These are phyloP conservation scores for Grus americana DNA, from an alignment of 2,113 vertebrate genomes.

Conservation along the genomic window DNA sequence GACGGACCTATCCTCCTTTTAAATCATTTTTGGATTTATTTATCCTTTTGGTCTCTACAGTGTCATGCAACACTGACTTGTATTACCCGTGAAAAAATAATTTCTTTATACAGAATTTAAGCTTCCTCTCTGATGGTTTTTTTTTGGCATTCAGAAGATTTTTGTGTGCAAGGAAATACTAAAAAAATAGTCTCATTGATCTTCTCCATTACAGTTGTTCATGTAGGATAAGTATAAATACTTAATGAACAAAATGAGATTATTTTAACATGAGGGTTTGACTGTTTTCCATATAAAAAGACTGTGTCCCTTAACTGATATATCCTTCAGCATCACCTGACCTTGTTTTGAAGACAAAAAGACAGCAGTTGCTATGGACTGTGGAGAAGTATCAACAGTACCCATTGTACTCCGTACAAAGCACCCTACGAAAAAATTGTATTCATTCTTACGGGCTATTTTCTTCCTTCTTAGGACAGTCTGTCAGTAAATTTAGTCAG, in stretches of 20 bases:
- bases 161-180: neutral
- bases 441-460: neutral
- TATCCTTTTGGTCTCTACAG: neutral
- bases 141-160: neutral
- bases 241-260: neutral
- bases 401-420: neutral
- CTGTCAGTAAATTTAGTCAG: neutral
- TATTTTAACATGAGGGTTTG: neutral
- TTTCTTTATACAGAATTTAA: neutral
- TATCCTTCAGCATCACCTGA: neutral
- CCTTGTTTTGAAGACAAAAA: neutral
- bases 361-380: neutral
- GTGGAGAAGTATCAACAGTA: neutral
- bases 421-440: neutral
- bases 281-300: neutral
- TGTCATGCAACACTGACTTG: neutral
- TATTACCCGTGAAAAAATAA: neutral
- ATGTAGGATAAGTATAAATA: neutral
- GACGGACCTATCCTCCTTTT: neutral
- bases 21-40: neutral
- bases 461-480: neutral
- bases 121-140: neutral
- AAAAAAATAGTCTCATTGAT: neutral
- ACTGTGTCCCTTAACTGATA: neutral
- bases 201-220: neutral